phyloP scores from a whole-genome alignment of 2,888 invertebrate species.

The Andrena fulva region DNA sequence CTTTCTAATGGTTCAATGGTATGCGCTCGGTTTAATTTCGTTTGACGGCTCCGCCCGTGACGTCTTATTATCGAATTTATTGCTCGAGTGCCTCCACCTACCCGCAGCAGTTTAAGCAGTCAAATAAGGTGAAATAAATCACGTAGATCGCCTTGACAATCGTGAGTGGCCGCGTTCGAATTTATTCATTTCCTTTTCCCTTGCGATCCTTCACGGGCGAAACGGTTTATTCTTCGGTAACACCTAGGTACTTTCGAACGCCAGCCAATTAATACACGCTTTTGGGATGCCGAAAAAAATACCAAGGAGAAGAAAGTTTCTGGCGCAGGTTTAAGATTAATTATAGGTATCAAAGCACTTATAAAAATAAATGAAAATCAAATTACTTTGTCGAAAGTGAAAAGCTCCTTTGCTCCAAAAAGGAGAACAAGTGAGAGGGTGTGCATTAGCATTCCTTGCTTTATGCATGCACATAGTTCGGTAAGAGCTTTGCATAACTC shows the following conservation, averaged over 20 bases:
- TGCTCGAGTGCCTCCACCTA: constrained; percentile 60
- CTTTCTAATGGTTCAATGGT: constrained; percentile 60
- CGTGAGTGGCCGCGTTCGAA: constrained; percentile 56
- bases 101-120: constrained; percentile 45
- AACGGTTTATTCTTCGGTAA: background rate
- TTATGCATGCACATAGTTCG: no score
- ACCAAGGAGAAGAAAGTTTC: background rate
- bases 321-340: background rate
- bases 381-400: background rate
- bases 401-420: background rate
- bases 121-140: constrained; percentile 63
- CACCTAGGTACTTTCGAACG: background rate
- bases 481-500: no score
- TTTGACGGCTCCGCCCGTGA: constrained; percentile 67
- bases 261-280: background rate
- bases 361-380: background rate
- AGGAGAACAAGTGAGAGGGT: background rate
- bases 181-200: constrained; percentile 47
- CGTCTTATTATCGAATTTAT: constrained; percentile 71
- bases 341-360: background rate
- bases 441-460: no score
- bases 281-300: background rate
- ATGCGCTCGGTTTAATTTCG: constrained; percentile 70
- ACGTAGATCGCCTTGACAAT: constrained; percentile 46
- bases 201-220: background rate